Evolutionary conservation across 2,113 vertebrate species (phyloP).

Genomic region (Myotis brandtii): DNA sequence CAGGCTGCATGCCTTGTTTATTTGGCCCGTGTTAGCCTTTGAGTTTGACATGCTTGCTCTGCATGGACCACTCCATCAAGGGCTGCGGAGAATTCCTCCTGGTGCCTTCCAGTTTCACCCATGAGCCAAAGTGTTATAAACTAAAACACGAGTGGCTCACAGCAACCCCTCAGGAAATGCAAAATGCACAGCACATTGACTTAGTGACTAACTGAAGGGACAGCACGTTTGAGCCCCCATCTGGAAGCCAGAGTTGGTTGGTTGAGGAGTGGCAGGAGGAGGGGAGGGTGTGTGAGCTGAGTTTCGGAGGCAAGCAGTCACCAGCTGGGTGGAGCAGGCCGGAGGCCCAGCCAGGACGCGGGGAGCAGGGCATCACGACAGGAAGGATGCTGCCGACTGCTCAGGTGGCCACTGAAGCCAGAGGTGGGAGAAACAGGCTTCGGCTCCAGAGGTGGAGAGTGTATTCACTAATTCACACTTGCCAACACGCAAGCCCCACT

Average conservation of each 20-base stretch:
- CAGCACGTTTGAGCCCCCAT: background rate
- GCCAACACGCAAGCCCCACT: background rate
- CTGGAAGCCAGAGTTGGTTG: background rate
- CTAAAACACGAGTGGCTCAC: background rate
- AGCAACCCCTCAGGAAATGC: background rate
- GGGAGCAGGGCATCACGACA: accelerated
- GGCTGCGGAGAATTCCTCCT: background rate
- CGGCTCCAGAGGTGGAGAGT: background rate
- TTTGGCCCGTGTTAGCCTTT: no score
- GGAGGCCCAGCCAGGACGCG: background rate
- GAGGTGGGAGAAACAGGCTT: background rate
- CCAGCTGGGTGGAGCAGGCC: background rate
- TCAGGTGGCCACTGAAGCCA: background rate
- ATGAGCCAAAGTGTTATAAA: background rate
- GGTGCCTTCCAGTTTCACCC: background rate
- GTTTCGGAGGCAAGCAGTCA: background rate
- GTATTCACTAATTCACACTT: background rate
- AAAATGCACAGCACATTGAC: background rate
- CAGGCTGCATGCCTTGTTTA: no score
- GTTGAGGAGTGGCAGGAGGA: background rate
- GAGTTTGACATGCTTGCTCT: no score
- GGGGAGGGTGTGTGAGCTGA: background rate
- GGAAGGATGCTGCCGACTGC: background rate
- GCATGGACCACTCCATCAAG: accelerated
- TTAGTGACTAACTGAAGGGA: background rate